Percentiles rank a stretch among this genome's conserved stretches.
Evolutionary conservation across 1,140 invertebrate species (phyloP).

Genomic region (Globodera rostochiensis): DNA sequence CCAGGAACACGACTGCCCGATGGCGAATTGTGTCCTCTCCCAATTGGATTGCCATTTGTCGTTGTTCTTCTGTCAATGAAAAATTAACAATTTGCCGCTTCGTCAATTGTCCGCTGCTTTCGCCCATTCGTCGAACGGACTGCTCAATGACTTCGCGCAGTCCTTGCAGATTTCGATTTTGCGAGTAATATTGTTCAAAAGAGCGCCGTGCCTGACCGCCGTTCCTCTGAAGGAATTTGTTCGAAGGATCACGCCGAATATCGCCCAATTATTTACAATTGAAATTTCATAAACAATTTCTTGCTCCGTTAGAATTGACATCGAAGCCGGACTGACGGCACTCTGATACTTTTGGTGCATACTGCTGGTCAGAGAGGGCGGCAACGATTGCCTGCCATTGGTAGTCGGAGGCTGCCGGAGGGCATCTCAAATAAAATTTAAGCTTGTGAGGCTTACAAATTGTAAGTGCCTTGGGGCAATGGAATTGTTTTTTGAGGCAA

Average conservation of each 20-base stretch:
- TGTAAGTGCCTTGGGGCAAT: not conserved
- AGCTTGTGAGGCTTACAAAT: not conserved
- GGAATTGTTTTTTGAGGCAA: not conserved
- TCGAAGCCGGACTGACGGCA: not conserved
- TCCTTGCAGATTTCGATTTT: constrained; percentile 13
- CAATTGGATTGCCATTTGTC: constrained; percentile 8
- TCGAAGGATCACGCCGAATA: not conserved
- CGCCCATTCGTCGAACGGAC: not conserved
- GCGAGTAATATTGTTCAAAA: constrained; percentile 20
- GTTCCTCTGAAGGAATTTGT: constrained; percentile 3
- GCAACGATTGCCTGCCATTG: not conserved
- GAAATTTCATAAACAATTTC: constrained; percentile 26
- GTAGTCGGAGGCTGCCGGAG: not conserved
- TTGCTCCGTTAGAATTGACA: constrained; percentile 1
- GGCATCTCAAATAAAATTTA: not conserved
- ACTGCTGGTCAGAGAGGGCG: not conserved
- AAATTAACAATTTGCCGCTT: not conserved
- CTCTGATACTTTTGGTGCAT: not conserved
- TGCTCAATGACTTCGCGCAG: not conserved
- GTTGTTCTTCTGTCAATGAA: constrained; percentile 5
- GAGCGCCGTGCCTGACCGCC: constrained; percentile 11
- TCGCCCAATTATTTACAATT: not conserved
- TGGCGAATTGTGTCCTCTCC: constrained; percentile 20
- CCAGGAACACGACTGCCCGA: constrained; percentile 9
- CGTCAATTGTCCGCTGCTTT: not conserved